Base-by-base conservation (phyloP, 2,888 invertebrate species). In the Strigamia maritima region DNA sequence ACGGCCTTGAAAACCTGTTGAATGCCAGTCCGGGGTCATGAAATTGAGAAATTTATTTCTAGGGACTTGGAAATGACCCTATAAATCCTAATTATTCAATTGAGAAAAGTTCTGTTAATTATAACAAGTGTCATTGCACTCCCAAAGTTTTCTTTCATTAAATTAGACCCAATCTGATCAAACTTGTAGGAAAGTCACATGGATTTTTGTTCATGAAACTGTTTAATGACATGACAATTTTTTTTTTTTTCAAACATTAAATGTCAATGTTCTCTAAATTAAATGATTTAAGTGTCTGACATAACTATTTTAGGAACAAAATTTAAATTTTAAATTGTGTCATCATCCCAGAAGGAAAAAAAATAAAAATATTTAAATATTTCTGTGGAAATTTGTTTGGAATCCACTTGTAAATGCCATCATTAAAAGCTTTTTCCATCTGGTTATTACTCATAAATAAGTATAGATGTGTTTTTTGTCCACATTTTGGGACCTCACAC, bases 401-500 rank as follows among this genome's bases (percentile, higher is more conserved):
- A 60, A 60, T 60, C 16, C 60, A 60, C 22, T 60, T 60, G 60
- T 19, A 19, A 19, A 60, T 60, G 60, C 10, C 60, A 60, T n/a
- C 49, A 49, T 49, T n/a, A 49, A 49, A 49, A 49, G 49, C 8
- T 10, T 16, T 10, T 49, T 49, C 40, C 40, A 60, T 22, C 60
- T 60, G 19, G 19, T 60, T 60, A 60, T 60, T 19, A 40, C 10
- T 10, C 40, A 40, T 24, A 60, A 60, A 60, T n/a, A 22, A 60
- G 10, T 19, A 7, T 60, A 16, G 60, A 60, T 60, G 60, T 60
- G 22, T 60, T 60, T n/a, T 60, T 60, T 22, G 60, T 8, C 60
- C 60, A 60, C 60, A 60, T 40, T n/a, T 40, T 40, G 40, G 40
- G 40, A 40, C 40, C 60, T 22, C 60, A 60, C 60, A 60, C 60